A percentile compares a stretch with the other conserved stretches of the same genome.
These are phyloP conservation scores for Sitophilus oryzae DNA, from an alignment of 1,140 invertebrate species.

Conservation along the genomic window DNA sequence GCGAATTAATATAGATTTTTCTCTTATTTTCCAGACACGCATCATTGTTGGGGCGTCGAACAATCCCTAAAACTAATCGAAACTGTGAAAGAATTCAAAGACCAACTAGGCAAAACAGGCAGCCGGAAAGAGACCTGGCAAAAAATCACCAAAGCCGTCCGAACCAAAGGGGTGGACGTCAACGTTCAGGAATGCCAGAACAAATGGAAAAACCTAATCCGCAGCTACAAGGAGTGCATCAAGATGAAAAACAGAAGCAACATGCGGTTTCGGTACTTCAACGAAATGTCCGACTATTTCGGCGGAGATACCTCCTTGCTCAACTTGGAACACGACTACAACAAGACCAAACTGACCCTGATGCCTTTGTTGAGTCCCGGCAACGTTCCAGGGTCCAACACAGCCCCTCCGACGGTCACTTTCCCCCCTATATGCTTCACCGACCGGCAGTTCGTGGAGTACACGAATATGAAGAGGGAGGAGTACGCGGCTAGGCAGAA, in stretches of 20 bases:
- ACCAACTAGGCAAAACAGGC: slow-evolving; percentile 4
- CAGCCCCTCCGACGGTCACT: slow-evolving; percentile 9
- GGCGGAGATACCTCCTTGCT: slow-evolving; percentile 13
- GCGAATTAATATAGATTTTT: no score
- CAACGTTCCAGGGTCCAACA: neutral
- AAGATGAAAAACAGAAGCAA: slow-evolving; percentile 23
- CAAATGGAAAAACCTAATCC: slow-evolving; percentile 22
- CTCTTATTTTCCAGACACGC: slow-evolving; percentile 13
- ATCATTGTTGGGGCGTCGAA: slow-evolving; percentile 19
- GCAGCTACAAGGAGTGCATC: slow-evolving; percentile 20
- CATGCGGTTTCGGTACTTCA: slow-evolving; percentile 22
- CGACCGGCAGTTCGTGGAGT: slow-evolving; percentile 21
- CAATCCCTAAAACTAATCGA: slow-evolving; percentile 20
- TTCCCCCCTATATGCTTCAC: slow-evolving; percentile 24
- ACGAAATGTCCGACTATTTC: slow-evolving; percentile 23
- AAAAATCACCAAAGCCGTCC: slow-evolving; percentile 18
- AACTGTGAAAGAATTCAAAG: slow-evolving; percentile 16
- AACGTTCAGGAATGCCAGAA: slow-evolving; percentile 22
- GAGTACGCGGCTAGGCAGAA: slow-evolving; percentile 19
- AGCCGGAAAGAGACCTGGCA: slow-evolving; percentile 17
- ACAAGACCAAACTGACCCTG: slow-evolving; percentile 13
- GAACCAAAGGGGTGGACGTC: slow-evolving; percentile 11
- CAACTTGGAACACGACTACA: slow-evolving; percentile 17
- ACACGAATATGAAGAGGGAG: slow-evolving; percentile 23
- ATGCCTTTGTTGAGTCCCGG: slow-evolving; percentile 5